Evolutionary conservation across 2,888 invertebrate species (phyloP), one percentile per base, ranked within the genome.

Genomic region (Leucophenga montana): DNA sequence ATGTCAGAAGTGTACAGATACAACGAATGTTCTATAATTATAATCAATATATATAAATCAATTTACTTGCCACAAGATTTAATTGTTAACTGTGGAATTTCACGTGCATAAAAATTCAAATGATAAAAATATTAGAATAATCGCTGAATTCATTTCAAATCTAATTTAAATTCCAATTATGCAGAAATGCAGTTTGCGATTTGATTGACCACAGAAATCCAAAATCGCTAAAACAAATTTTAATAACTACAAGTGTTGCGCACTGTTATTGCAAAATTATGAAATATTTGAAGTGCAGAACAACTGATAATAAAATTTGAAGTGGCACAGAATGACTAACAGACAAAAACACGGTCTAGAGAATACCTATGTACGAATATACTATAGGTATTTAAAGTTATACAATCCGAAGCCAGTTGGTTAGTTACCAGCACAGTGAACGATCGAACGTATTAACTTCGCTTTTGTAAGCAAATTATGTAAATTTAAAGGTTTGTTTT

Each of bases 391-490:
- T 22, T 18, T 56, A 11, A 22, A 39, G 61, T 61, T 18, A 9
- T 39, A 13, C 39, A 61, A 33, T 61, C 9, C 54, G 0, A 54
- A 3, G 18, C 1, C 54, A 54, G 18, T 27, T 4, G 27, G 3
- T 27, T 27, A 27, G 27, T 27, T 27, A 39, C 39, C 8, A 39
- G 1, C 39, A 39, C 39, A 11, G 39, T 11, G 11, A 11, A 11
- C 39, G 39, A 39, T 39, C 39, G 11, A 39, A 39, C 11, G 39
- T 3, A 54, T 54, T 3, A 18, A 54, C 54, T 20, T 61, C 9
- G 9, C 9, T 72, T 76, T 74, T 53, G 53, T 64, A 56, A 66
- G 53, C 73, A 82, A 81, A 78, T 84, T 80, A 81, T 81, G 80
- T 71, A 84, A 82, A 84, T 81, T 72, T 59, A 18, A 53, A 66